phyloP scores from a whole-genome alignment of 2,113 vertebrate species.

The Colius striatus region DNA sequence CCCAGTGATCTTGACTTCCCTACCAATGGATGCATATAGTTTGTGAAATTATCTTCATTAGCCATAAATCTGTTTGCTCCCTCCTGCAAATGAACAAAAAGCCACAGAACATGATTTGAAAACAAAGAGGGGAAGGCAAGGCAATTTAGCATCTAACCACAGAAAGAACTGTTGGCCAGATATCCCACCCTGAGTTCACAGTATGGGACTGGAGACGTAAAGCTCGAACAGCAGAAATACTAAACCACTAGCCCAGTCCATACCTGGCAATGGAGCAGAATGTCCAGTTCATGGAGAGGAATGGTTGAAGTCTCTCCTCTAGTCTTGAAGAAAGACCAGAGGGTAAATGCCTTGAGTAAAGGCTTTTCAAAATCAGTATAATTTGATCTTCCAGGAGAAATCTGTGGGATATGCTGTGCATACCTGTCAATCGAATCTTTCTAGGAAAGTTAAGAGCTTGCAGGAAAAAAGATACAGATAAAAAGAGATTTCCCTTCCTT shows the following conservation, averaged over 20 bases:
- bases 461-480: not conserved
- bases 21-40: not conserved
- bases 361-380: not conserved
- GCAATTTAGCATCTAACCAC: not conserved
- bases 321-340: not conserved
- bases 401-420: not conserved
- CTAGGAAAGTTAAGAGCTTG: not conserved
- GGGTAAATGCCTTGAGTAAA: not conserved
- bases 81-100: not conserved
- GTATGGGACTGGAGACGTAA: not conserved
- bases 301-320: not conserved
- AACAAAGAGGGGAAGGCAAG: not conserved
- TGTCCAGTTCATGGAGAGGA: not conserved
- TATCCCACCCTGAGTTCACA: not conserved
- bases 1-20: not conserved
- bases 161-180: not conserved
- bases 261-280: not conserved
- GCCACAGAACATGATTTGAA: not conserved
- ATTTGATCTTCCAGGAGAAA: not conserved
- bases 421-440: not conserved
- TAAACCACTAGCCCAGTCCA: not conserved
- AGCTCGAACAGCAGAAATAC: fast-evolving
- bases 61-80: not conserved
- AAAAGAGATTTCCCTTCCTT: not conserved
- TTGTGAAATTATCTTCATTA: not conserved